These are phyloP conservation scores for Schmidtea mediterranea DNA, from an alignment of 1,140 invertebrate genomes.

Conservation along the genomic window DNA sequence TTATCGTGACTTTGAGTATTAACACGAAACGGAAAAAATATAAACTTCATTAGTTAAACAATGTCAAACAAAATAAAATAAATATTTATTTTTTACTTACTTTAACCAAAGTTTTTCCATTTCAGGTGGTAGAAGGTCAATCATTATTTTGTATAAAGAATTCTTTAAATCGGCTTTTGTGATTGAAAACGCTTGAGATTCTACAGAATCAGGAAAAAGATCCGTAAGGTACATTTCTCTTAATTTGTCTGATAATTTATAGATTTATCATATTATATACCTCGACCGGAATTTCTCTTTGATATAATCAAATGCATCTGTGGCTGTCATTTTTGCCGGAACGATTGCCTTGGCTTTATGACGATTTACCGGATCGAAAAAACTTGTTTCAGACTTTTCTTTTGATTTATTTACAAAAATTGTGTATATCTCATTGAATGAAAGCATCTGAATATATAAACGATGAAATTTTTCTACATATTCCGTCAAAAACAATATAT, in stretches of 20 bases:
- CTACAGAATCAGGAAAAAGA: constrained; percentile 5
- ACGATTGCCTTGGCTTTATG: neutral
- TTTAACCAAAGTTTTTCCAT: constrained; percentile 9
- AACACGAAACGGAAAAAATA: too few relatives aligned
- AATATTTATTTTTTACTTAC: neutral
- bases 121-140: constrained; percentile 2
- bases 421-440: too few relatives aligned
- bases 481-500: too few relatives aligned
- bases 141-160: constrained; percentile 4
- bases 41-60: too few relatives aligned
- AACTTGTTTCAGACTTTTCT: too few relatives aligned
- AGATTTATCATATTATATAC: too few relatives aligned
- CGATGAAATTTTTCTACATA: too few relatives aligned
- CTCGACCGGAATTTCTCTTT: constrained; percentile 8
- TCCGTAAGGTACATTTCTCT: constrained; percentile 4
- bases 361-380: too few relatives aligned
- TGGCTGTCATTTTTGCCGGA: constrained; percentile 6
- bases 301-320: constrained; percentile 7
- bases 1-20: too few relatives aligned
- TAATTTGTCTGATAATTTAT: neutral
- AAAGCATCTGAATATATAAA: too few relatives aligned
- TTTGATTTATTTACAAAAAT: too few relatives aligned
- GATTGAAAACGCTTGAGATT: neutral
- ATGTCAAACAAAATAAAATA: too few relatives aligned
- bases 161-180: constrained; percentile 7